Conservation (phyloP, 2,888 invertebrate genomes). For the Xanthostigma xanthostigma region DNA sequence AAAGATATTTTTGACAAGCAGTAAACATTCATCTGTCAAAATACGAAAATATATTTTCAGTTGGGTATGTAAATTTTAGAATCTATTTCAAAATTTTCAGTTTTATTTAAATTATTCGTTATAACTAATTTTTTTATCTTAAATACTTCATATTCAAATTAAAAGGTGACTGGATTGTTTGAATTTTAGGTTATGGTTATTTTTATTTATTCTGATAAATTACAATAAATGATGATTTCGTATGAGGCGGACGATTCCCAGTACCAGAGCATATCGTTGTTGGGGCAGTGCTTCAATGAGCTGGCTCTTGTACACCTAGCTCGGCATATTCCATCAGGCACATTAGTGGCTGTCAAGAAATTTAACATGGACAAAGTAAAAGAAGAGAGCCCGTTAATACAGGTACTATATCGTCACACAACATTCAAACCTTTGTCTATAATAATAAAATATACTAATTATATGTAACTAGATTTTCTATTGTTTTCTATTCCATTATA, state of each 20-base stretch:
- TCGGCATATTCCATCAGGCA: conserved; percentile 45
- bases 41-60: neutral
- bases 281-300: conserved; percentile 54
- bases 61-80: neutral
- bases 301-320: conserved; percentile 56
- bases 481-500: no score
- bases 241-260: conserved; percentile 41
- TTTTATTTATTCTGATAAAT: conserved; percentile 21
- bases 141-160: no score
- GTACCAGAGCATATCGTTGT: conserved; percentile 50
- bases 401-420: conserved; percentile 22
- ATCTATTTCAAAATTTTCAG: neutral
- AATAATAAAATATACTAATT: no score
- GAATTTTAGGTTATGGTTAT: no score
- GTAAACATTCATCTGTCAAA: neutral
- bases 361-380: conserved; percentile 59
- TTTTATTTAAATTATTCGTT: neutral
- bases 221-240: conserved; percentile 14
- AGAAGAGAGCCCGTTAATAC: conserved; percentile 42
- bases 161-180: no score
- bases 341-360: conserved; percentile 57
- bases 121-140: neutral
- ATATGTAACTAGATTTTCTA: no score
- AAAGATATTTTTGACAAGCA: neutral
- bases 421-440: no score